Percentiles rank a stretch among this genome's conserved stretches.
Evolutionary conservation across 2,888 invertebrate species (phyloP).

Genomic region (Camptogramma bilineatum): DNA sequence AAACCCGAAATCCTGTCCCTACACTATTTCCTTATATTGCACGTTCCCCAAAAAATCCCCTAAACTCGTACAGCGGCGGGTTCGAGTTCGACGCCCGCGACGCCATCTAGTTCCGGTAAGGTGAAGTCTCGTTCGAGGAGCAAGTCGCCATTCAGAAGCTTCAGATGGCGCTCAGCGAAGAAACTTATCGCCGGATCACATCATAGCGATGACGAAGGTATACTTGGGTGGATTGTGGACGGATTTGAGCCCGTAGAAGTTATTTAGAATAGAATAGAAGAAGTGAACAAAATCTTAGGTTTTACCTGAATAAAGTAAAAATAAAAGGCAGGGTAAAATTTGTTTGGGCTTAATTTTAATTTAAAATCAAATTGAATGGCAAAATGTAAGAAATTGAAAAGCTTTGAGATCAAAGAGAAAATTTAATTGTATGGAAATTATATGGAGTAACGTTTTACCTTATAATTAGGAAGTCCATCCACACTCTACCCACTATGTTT

Average conservation of each 20-base stretch:
- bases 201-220: constrained; percentile 93
- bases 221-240: constrained; percentile 72
- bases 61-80: constrained; percentile 67
- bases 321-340: too few species aligned
- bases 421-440: too few species aligned
- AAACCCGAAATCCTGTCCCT: neutral
- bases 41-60: constrained; percentile 45
- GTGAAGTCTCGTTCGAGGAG: constrained; percentile 95
- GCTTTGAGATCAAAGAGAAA: too few species aligned
- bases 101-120: constrained; percentile 86
- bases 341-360: too few species aligned
- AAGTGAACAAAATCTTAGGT: too few species aligned
- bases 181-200: constrained; percentile 88
- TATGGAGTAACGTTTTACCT: too few species aligned
- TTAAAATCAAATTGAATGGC: too few species aligned
- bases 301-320: too few species aligned
- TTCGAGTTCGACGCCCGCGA: constrained; percentile 74
- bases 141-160: constrained; percentile 97
- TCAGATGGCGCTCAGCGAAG: constrained; percentile 94
- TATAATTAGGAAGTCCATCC: constrained; percentile 42
- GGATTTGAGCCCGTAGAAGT: constrained; percentile 17
- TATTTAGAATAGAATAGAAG: too few species aligned
- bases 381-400: too few species aligned
- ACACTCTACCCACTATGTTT: constrained; percentile 37
- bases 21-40: constrained; percentile 26